A percentile compares a stretch with the other conserved stretches of the same genome.
phyloP scores from a whole-genome alignment of 1,140 invertebrate species.

The Procambarus virginalis region DNA sequence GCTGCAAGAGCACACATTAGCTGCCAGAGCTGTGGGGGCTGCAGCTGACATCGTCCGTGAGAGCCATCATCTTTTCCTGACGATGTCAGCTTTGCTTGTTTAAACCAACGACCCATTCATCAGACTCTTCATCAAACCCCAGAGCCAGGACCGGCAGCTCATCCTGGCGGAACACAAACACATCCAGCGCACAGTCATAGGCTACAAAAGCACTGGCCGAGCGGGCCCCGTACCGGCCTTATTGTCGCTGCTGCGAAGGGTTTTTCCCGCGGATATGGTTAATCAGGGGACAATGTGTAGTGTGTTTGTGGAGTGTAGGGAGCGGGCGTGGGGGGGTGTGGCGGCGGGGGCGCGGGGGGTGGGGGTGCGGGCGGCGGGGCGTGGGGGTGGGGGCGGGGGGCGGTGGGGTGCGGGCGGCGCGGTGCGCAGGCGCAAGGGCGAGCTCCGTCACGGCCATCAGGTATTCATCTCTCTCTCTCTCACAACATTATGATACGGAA shows the following conservation, averaged over 20 bases:
- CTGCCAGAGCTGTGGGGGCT: too few relatives aligned
- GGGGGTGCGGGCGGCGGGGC: too few relatives aligned
- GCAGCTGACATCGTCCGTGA: neutral
- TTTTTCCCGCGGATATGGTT: neutral
- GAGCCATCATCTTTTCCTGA: neutral
- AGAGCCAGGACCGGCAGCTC: neutral
- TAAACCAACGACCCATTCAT: neutral
- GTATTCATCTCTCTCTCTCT: neutral
- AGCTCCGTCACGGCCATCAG: neutral
- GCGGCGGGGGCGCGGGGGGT: too few relatives aligned
- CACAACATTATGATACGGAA: constrained; percentile 7
- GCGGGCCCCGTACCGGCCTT: neutral
- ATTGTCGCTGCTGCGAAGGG: neutral
- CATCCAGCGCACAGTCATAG: neutral
- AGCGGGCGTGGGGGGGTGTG: neutral
- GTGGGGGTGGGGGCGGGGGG: too few relatives aligned
- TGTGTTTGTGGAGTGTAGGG: constrained; percentile 7
- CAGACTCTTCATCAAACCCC: neutral
- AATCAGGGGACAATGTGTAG: neutral
- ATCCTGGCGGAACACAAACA: neutral
- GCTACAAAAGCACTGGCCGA: neutral
- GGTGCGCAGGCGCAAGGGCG: too few relatives aligned
- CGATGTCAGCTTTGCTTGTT: neutral
- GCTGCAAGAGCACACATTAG: too few relatives aligned
- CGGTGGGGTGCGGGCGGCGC: too few relatives aligned